These are phyloP conservation scores for Drosophila picticornis DNA, from an alignment of 2,888 invertebrate species.

Conservation along the genomic window DNA sequence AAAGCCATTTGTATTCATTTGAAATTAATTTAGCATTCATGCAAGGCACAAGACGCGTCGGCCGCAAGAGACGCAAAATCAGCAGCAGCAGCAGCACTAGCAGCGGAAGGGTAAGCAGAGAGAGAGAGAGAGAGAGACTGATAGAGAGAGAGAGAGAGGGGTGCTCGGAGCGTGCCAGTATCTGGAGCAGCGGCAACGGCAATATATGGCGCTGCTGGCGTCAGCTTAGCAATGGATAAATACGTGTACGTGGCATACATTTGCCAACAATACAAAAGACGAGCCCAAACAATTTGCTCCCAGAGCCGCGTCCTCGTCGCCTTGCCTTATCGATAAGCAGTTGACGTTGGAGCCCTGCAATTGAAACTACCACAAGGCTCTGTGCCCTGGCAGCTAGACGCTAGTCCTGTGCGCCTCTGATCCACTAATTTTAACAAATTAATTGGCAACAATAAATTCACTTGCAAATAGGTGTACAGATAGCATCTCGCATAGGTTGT, in stretches of 20 bases:
- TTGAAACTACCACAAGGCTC: slow-evolving; percentile 73
- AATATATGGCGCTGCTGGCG: slow-evolving; percentile 70
- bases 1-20: slow-evolving; percentile 81
- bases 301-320: slow-evolving; percentile 44
- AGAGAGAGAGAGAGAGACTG: background rate
- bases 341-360: slow-evolving; percentile 61
- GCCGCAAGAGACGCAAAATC: slow-evolving; percentile 62
- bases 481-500: slow-evolving; percentile 58
- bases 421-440: slow-evolving; percentile 84
- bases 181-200: slow-evolving; percentile 34
- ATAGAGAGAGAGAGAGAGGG: background rate
- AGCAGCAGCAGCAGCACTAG: slow-evolving; percentile 36
- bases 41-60: slow-evolving; percentile 65
- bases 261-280: slow-evolving; percentile 53
- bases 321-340: slow-evolving; percentile 76
- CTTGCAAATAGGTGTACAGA: slow-evolving; percentile 77
- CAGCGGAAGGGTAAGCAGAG: background rate
- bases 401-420: slow-evolving; percentile 49
- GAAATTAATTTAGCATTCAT: slow-evolving; percentile 81
- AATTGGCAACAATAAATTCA: slow-evolving; percentile 83
- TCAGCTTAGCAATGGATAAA: slow-evolving; percentile 80
- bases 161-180: slow-evolving; percentile 6
- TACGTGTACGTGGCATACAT: slow-evolving; percentile 81
- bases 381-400: slow-evolving; percentile 9
- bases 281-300: slow-evolving; percentile 49